Evolutionary conservation across 2,797 vertebrate genomes (phyloP), one percentile per base, ranked within the genome.

Genomic region (Catostomus latipinnis): DNA sequence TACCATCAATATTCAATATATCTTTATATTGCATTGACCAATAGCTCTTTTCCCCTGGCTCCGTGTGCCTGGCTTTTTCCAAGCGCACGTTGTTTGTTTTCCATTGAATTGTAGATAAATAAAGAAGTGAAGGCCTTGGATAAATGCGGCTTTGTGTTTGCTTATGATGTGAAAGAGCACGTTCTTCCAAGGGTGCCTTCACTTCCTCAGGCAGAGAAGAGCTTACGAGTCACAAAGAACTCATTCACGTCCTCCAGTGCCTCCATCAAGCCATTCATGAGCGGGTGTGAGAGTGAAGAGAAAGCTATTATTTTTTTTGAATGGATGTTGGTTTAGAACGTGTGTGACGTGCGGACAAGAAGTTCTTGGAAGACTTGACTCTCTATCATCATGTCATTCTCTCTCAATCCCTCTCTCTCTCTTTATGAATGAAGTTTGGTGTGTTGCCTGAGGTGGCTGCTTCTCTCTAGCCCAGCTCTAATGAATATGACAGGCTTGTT

Each of bases 401-500:
- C 57, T 62, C 16, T 48, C 62, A 83, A 1, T 22, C 22, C 22
- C 70, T 84, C 45, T 34, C 77, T 86, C 71, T 83, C 53, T 79
- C n/a, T 72, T 61, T 78, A 46, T 81, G 74, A 81, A 74, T 74
- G 52, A 60, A 67, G 6, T 69, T 5, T 52, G 75, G 8, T 77
- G 49, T 76, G 12, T 65, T 52, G 73, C 60, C 60, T 60, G 18
- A 58, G 69, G 52, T 68, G 46, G 61, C 54, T 43, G 52, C 56
- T 50, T 65, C 74, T 58, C 67, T 78, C 11, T 60, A 73, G 62
- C 50, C 81, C 86, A 85, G 88, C 62, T 86, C 83, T 88, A 90
- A 89, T 90, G 83, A 86, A 84, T 84, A 82, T 77, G 85, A 86
- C 88, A 80, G 76, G 57, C 81, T 87, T 87, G 79, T 91, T 87